Evolutionary conservation across 2,888 invertebrate species (phyloP).

Genomic region (Petrolisthes manimaculis): DNA sequence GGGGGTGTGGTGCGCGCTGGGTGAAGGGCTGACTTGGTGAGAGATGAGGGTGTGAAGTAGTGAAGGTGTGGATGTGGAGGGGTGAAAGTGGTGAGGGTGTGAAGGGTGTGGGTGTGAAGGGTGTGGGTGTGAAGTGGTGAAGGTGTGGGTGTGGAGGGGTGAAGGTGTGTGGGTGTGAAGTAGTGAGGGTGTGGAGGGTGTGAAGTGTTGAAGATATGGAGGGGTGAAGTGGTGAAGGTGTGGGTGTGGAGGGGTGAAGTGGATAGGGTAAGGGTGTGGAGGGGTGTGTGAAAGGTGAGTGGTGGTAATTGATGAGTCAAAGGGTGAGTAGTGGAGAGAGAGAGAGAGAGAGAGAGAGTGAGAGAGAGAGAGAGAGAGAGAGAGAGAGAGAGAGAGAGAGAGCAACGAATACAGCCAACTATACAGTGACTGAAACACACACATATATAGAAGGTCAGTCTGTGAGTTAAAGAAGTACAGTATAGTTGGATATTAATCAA

Average conservation of each 20-base stretch:
- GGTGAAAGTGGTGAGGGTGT: neutral
- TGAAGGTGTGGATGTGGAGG: neutral
- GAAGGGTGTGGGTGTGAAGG: neutral
- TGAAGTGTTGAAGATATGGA: too few relatives aligned
- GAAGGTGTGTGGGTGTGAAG: neutral
- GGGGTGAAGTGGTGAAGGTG: too few relatives aligned
- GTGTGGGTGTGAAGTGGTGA: neutral
- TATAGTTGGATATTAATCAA: neutral
- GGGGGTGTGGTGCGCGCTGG: conserved; percentile 30
- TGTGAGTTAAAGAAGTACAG: neutral
- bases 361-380: neutral
- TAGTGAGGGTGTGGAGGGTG: neutral
- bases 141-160: neutral
- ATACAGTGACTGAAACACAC: neutral
- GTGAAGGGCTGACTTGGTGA: neutral
- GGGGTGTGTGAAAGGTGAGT: conserved; percentile 3
- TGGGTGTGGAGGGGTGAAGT: neutral
- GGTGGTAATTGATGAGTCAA: neutral
- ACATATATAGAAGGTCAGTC: neutral
- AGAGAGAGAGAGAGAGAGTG: neutral
- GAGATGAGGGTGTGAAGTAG: neutral
- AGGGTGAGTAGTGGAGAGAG: neutral
- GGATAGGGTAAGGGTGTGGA: neutral
- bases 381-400: conserved; percentile 1
- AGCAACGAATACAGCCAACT: neutral